Conservation (phyloP, 2,797 vertebrate species). For the Poecilia wingei region DNA sequence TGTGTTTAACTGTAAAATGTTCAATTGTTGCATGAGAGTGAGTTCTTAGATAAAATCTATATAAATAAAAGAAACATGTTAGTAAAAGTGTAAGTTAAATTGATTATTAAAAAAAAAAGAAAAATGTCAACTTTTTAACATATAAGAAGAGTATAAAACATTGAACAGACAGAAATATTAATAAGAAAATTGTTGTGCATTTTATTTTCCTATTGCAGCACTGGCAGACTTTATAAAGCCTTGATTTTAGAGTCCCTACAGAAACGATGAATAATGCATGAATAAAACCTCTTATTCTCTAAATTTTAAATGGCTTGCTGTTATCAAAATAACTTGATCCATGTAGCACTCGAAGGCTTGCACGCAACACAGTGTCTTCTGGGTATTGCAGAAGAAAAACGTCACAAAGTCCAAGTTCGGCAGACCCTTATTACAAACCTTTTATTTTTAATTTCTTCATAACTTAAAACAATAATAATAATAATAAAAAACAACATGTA, state of each 20-base stretch:
- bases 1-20: background rate
- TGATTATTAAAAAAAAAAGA: background rate
- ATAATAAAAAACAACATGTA: conserved; percentile 5
- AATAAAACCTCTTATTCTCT: conserved; percentile 79
- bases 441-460: background rate
- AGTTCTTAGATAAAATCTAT: background rate
- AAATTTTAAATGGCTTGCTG: conserved; percentile 76
- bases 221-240: conserved; percentile 37
- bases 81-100: background rate
- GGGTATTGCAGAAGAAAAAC: conserved; percentile 3
- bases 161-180: background rate
- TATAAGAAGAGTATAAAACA: background rate
- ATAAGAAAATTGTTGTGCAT: conserved; percentile 22
- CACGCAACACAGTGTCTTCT: conserved; percentile 57
- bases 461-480: background rate
- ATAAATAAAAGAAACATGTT: background rate
- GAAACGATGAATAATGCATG: conserved; percentile 73
- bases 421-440: background rate
- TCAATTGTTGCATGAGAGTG: background rate
- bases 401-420: conserved; percentile 7
- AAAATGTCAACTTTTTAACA: conserved; percentile 25
- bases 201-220: conserved; percentile 31
- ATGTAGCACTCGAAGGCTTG: conserved; percentile 42
- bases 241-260: conserved; percentile 57
- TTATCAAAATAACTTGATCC: conserved; percentile 73